Evolutionary conservation across 2,113 vertebrate genomes (phyloP).

Genomic region (Apistogramma diplotaenia): DNA sequence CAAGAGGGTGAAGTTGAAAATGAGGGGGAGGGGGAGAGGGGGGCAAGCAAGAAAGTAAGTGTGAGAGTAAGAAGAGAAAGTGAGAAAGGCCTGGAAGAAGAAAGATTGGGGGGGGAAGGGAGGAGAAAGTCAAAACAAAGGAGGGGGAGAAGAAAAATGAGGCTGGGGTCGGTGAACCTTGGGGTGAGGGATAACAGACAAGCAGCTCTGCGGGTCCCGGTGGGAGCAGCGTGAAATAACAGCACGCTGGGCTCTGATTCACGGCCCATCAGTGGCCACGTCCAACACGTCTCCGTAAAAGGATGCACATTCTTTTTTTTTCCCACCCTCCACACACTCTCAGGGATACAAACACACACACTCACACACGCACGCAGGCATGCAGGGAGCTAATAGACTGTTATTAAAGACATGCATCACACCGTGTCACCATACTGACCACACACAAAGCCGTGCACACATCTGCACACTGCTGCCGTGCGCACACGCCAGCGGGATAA

Average conservation of each 20-base stretch:
- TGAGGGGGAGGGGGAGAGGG: not conserved
- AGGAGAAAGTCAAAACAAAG: conserved; percentile 22
- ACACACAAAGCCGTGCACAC: conserved; percentile 42
- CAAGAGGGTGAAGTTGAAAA: not conserved
- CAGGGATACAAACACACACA: not conserved
- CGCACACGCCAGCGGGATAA: conserved; percentile 29
- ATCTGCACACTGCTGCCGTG: not conserved
- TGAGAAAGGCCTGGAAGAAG: not conserved
- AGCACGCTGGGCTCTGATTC: conserved; percentile 48
- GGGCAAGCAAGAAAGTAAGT: not conserved
- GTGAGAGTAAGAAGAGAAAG: not conserved
- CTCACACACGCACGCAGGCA: not conserved
- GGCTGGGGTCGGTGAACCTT: conserved; percentile 22
- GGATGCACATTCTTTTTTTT: not conserved
- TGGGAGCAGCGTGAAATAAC: conserved; percentile 55
- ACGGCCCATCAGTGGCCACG: conserved; percentile 49
- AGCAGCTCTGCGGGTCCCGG: conserved; percentile 23
- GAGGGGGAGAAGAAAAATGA: conserved; percentile 27
- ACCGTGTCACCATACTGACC: conserved; percentile 44
- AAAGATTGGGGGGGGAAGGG: not conserved
- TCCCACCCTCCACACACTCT: not conserved
- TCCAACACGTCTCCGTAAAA: conserved; percentile 42
- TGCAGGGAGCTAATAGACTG: conserved; percentile 60
- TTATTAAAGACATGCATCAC: conserved; percentile 80
- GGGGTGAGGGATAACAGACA: conserved; percentile 51